A percentile compares a stretch with the other conserved stretches of the same genome.
Evolutionary conservation across 1,140 invertebrate genomes (phyloP).

Genomic region (Penaeus indicus): DNA sequence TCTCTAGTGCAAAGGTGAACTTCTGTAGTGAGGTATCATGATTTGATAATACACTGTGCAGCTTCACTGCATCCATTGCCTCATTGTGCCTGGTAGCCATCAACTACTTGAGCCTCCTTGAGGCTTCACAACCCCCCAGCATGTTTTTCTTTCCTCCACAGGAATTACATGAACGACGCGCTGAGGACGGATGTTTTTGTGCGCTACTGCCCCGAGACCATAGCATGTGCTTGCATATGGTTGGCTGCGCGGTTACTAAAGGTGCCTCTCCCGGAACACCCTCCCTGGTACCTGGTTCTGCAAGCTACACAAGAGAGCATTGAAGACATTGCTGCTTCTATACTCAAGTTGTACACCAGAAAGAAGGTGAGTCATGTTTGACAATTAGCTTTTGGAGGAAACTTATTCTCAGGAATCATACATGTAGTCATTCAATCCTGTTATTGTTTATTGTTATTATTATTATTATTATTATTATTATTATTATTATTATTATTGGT

Average conservation of each 20-base stretch:
- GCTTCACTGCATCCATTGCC: slow-evolving; percentile 49
- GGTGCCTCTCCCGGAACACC: slow-evolving; percentile 86
- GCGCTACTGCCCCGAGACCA: slow-evolving; percentile 94
- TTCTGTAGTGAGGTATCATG: slow-evolving; percentile 32
- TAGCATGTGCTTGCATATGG: slow-evolving; percentile 98
- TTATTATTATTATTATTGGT: no score
- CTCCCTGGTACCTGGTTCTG: slow-evolving; percentile 91
- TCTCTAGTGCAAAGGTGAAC: slow-evolving; percentile 17
- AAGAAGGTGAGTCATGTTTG: slow-evolving; percentile 75
- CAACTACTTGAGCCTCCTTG: slow-evolving; percentile 36
- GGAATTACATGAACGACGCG: slow-evolving; percentile 99
- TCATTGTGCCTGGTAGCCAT: slow-evolving; percentile 56
- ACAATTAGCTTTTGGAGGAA: neutral
- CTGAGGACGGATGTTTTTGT: slow-evolving; percentile 97
- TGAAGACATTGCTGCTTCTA: slow-evolving; percentile 85
- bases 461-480: no score
- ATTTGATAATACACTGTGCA: slow-evolving; percentile 44
- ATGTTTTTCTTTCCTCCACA: slow-evolving; percentile 69
- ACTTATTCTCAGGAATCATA: no score
- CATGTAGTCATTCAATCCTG: no score
- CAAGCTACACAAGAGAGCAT: slow-evolving; percentile 87
- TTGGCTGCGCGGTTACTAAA: slow-evolving; percentile 89
- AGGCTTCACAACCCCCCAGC: slow-evolving; percentile 43
- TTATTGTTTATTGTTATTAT: no score
- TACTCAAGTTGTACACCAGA: slow-evolving; percentile 87